Base-by-base conservation (phyloP, 2,888 invertebrate species). In the Drosophila eohydei region DNA sequence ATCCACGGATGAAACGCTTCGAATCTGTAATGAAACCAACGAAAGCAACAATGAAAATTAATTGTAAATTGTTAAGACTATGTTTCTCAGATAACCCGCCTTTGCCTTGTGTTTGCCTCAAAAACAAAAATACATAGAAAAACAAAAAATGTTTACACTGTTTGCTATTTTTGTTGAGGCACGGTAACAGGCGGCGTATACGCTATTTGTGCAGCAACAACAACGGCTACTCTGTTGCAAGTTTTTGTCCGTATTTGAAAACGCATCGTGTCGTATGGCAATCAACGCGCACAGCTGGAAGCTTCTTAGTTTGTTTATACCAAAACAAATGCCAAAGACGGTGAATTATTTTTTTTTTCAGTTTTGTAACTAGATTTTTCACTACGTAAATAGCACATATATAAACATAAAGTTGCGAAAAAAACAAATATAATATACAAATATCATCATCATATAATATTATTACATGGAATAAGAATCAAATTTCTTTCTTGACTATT, bases 221-320 rank as follows among this genome's bases (percentile, higher is more conserved):
- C 36, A 63, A 58, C 34, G 40, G 55, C 30, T 11, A 44, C 51
- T 43, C 71, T 60, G 52, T 60, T 71, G 72, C 71, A 70, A 62
- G 59, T 64, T 73, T 11, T 41, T 77, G 64, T 83, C 14, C 26
- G 34, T 66, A 81, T 85, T 85, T 83, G 81, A 89, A 85, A 86
- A 87, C 77, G 89, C 86, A 87, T 87, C 89, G 72, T 86, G 84
- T 88, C 87, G 82, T 78, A 70, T 71, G 84, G 82, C 89, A 87
- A 88, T 90, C 90, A 87, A 72, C 87, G 87, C 67, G 66, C 90
- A 76, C 86, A 87, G 87, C 90, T 81, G 87, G 89, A 83, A 76
- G 40, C 84, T 87, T 80, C 87, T 81, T 69, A 66, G 73, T 81
- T 86, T 88, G 77, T 86, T 86, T 77, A 76, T 55, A 61, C 67